Percentiles rank a stretch among this genome's conserved stretches.
Conservation (phyloP, 2,888 invertebrate genomes). For the Julus scanicus region DNA sequence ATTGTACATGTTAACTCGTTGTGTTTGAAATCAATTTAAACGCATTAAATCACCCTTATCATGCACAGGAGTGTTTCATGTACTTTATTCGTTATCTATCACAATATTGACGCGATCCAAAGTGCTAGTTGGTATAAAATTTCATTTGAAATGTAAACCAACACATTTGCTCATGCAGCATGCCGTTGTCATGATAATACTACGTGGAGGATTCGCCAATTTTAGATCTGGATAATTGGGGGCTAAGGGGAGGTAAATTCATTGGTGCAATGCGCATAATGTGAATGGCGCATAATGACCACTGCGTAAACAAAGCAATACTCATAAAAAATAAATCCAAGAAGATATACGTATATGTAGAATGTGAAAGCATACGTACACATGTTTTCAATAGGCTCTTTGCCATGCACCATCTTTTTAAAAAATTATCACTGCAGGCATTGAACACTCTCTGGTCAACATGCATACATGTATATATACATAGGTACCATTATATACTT, state of each 20-base stretch:
- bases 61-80: not conserved
- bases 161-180: not conserved
- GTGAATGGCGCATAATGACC: not conserved
- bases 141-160: not conserved
- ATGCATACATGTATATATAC: not conserved
- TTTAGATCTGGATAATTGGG: not conserved
- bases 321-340: no score
- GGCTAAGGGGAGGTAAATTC: not conserved
- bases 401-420: no score
- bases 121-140: not conserved
- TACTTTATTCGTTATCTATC: not conserved
- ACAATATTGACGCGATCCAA: not conserved
- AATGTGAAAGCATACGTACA: no score
- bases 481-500: no score
- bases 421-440: no score
- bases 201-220: not conserved
- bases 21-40: not conserved
- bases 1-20: not conserved
- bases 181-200: not conserved
- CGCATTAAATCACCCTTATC: not conserved
- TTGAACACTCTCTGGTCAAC: not conserved
- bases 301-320: not conserved
- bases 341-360: no score
- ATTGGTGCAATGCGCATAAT: not conserved
- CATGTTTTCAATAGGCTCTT: no score